A percentile compares a stretch with the other conserved stretches of the same genome.
Conservation (phyloP, 1,140 invertebrate genomes). For the Diorhabda elongata region DNA sequence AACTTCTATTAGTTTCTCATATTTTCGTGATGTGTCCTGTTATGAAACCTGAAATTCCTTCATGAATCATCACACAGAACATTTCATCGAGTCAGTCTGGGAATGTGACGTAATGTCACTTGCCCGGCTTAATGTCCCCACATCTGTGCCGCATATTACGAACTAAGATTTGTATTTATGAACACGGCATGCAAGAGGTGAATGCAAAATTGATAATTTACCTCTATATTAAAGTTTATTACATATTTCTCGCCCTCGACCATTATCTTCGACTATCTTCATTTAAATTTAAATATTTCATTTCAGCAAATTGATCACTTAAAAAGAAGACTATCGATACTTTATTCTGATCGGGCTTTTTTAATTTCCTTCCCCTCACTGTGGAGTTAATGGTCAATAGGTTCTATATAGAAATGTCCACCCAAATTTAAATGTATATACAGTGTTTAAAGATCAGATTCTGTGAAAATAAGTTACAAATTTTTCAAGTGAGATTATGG, state of each 20-base stretch:
- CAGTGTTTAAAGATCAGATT: too few species aligned
- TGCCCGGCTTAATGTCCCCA: slow-evolving; percentile 30
- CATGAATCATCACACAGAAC: slow-evolving; percentile 32
- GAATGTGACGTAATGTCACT: slow-evolving; percentile 37
- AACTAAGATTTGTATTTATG: slow-evolving; percentile 33
- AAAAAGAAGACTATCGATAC: too few species aligned
- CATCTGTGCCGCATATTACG: slow-evolving; percentile 34
- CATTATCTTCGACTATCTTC: neutral
- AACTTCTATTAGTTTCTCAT: neutral
- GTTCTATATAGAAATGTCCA: too few species aligned
- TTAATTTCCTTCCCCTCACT: too few species aligned
- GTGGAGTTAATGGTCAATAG: too few species aligned
- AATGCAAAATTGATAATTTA: slow-evolving; percentile 33
- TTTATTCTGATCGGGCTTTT: too few species aligned
- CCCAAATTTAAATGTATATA: too few species aligned
- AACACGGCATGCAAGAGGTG: slow-evolving; percentile 34
- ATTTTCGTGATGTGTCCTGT: neutral
- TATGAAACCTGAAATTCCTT: slow-evolving; percentile 29
- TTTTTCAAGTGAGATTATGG: too few species aligned
- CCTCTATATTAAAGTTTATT: slow-evolving; percentile 23
- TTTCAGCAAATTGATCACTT: neutral
- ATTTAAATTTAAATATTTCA: slow-evolving; percentile 12
- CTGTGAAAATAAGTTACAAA: too few species aligned
- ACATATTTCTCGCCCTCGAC: neutral
- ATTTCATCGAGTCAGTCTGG: slow-evolving; percentile 29